phyloP scores from a whole-genome alignment of 2,888 invertebrate genomes.

The Lucinisca nassula region DNA sequence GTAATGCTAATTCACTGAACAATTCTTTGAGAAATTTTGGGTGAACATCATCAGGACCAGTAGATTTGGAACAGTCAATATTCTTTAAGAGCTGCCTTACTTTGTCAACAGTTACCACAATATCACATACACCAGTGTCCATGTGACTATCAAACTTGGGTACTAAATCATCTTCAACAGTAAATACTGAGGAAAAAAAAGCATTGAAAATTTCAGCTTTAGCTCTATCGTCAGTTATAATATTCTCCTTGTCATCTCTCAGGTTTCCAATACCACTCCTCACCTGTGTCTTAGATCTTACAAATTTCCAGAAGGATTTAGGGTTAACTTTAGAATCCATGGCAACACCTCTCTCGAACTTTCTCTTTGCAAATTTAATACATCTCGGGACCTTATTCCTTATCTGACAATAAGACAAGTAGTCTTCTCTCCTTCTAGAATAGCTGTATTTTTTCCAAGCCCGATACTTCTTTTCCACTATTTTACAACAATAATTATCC shows the following conservation, averaged over 20 bases:
- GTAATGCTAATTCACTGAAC: neutral
- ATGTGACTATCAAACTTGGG: neutral
- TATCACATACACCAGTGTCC: neutral
- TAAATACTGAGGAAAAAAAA: slow-evolving; percentile 7
- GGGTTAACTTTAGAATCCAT: neutral
- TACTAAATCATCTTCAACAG: neutral
- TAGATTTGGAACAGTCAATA: neutral
- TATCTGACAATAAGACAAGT: slow-evolving; percentile 15
- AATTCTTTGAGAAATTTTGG: slow-evolving; percentile 1
- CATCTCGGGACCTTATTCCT: slow-evolving; percentile 18
- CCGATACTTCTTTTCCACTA: slow-evolving; percentile 23
- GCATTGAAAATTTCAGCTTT: neutral
- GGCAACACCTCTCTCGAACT: slow-evolving; percentile 12
- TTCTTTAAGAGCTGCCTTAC: neutral
- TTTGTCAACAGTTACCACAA: neutral
- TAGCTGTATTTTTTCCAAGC: slow-evolving; percentile 34
- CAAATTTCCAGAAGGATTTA: slow-evolving; percentile 32
- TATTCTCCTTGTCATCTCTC: neutral
- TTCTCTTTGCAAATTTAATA: slow-evolving; percentile 1
- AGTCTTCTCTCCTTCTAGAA: slow-evolving; percentile 16
- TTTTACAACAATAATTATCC: slow-evolving; percentile 17
- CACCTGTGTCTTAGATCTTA: slow-evolving; percentile 8
- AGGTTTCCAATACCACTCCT: neutral
- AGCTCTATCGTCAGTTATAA: neutral
- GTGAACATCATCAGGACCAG: neutral